A percentile compares a stretch with the other conserved stretches of the same genome.
Conservation (phyloP, 1,140 invertebrate species). For the Hylaeus volcanicus region DNA sequence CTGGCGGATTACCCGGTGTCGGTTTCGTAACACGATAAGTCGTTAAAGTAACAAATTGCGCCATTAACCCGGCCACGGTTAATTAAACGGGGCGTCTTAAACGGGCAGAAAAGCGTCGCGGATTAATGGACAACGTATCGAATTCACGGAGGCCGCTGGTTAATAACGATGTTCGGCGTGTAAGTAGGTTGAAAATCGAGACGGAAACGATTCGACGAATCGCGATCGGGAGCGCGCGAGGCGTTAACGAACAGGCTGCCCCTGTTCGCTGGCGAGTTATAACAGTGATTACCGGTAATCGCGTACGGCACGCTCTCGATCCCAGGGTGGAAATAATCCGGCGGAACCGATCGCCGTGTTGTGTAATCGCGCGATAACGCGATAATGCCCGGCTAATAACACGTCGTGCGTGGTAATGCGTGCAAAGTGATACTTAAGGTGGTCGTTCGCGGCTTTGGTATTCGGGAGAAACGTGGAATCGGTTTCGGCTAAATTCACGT, state of each 20-base stretch:
- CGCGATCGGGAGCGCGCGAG: neutral
- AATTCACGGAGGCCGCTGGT: slow-evolving; percentile 11
- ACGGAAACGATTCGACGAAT: slow-evolving; percentile 40
- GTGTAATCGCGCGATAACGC: slow-evolving; percentile 41
- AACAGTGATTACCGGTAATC: slow-evolving; percentile 57
- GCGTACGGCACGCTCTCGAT: slow-evolving; percentile 17
- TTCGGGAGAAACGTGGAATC: slow-evolving; percentile 14
- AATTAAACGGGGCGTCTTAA: slow-evolving; percentile 67
- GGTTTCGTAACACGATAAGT: slow-evolving; percentile 72
- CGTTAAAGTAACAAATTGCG: slow-evolving; percentile 71
- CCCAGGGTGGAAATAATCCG: slow-evolving; percentile 20
- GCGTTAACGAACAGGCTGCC: slow-evolving; percentile 45
- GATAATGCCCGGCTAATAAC: slow-evolving; percentile 35
- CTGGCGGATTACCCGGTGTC: slow-evolving; percentile 36
- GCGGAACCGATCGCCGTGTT: slow-evolving; percentile 13
- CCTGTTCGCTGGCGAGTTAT: slow-evolving; percentile 43
- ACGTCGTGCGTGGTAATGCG: neutral
- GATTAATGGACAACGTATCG: slow-evolving; percentile 63
- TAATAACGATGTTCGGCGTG: slow-evolving; percentile 55
- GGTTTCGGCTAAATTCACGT: neutral
- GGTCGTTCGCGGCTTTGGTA: neutral
- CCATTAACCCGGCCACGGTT: slow-evolving; percentile 69
- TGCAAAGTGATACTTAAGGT: slow-evolving; percentile 31
- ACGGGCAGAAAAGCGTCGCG: slow-evolving; percentile 55
- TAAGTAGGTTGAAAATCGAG: slow-evolving; percentile 60